Evolutionary conservation across 2,888 invertebrate species (phyloP), one percentile per base, ranked within the genome.

Genomic region (Galerucella calmariensis): DNA sequence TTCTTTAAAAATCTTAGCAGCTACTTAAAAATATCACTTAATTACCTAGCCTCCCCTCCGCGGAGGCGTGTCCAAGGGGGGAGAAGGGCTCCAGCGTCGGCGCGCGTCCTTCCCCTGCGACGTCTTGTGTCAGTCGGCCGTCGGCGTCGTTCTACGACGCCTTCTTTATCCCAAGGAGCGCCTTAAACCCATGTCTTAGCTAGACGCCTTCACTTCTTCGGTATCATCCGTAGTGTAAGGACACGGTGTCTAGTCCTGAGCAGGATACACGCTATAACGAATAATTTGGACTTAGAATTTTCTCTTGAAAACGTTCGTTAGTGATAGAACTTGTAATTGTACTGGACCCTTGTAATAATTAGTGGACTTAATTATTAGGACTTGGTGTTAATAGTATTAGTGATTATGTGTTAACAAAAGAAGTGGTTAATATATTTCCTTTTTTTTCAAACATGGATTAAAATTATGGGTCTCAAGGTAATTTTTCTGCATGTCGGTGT

Each of bases 81-180:
- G 72, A 46, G 80, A 79, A 80, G 80, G 83, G 83, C 79, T 82
- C 79, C 81, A 81, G 84, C 80, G 88, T 88, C 79, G 84, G 85
- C 85, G 85, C 85, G 84, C 84, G 82, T 81, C 84, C 82, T 80
- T 79, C 84, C 84, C 84, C 85, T 83, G 84, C 86, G 85, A 86
- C 86, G 87, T 87, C 87, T 87, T 87, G 85, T 85, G 85, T 85
- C 87, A 88, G 88, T 87, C 87, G 87, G 84, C 87, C 86, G 85
- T 86, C 84, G 87, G 84, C 87, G 86, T 85, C 86, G 85, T 85
- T 84, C 84, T 82, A 79, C 84, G 84, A 84, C 86, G 87, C 86
- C 86, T 86, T 86, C 87, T 86, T 86, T 84, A 82, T 84, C 82
- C 82, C 81, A 84, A 85, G 85, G 84, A 87, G 84, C 86, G 85